These are phyloP conservation scores for Alligator mississippiensis DNA, from an alignment of 2,113 vertebrate species.

Conservation along the genomic window DNA sequence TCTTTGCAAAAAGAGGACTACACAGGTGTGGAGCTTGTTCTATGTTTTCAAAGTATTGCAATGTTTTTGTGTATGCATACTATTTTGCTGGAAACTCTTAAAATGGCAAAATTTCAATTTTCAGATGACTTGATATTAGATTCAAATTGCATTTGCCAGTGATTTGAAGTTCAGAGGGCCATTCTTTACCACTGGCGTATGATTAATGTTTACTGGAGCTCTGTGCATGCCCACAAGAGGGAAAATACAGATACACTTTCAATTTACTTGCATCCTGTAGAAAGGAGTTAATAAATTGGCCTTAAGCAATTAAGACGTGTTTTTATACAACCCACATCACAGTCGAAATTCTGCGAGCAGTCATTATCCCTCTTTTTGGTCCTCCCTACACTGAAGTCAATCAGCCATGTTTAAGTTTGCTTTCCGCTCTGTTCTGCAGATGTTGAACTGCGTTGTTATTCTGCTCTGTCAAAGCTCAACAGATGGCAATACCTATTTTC, in stretches of 20 bases:
- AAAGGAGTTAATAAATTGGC: background rate
- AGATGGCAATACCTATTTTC: background rate
- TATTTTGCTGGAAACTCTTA: background rate
- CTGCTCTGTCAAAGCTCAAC: background rate
- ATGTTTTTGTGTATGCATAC: background rate
- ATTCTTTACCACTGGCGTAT: background rate
- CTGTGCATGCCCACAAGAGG: background rate
- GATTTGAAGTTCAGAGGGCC: background rate
- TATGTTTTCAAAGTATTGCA: background rate
- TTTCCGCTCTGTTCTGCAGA: background rate
- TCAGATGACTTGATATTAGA: background rate
- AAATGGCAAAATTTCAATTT: background rate
- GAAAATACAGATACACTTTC: background rate
- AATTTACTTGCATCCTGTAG: background rate
- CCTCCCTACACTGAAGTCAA: background rate
- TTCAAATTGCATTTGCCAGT: background rate
- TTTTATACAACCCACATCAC: background rate
- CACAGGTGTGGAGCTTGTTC: background rate
- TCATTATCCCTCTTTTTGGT: background rate
- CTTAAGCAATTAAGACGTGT: background rate
- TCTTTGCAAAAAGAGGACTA: accelerated
- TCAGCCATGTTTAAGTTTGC: background rate
- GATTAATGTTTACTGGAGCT: background rate
- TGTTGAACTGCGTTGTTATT: background rate
- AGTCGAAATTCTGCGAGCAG: background rate